Conservation (phyloP, 2,797 vertebrate genomes). For the Corythornis leucogaster region DNA sequence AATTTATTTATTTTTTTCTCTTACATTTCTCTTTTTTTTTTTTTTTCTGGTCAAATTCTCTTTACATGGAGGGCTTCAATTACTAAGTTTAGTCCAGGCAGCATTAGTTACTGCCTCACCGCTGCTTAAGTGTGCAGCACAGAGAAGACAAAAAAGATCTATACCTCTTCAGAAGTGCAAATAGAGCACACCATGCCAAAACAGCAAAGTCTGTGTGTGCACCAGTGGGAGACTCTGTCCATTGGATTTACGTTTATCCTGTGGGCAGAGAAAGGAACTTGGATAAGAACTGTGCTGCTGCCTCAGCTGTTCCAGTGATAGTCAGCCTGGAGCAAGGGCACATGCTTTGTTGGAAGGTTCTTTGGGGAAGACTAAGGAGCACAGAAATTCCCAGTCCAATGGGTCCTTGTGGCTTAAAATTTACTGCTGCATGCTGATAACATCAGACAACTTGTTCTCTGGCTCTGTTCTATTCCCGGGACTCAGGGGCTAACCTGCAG, state of each 20-base stretch:
- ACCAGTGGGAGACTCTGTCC: neutral
- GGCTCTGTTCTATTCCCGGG: rapidly evolving
- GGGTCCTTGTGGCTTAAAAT: neutral
- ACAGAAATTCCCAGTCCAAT: neutral
- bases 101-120: neutral
- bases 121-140: neutral
- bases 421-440: neutral
- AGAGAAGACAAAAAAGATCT: neutral
- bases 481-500: neutral
- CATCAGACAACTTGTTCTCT: neutral
- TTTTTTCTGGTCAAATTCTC: neutral
- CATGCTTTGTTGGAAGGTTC: neutral
- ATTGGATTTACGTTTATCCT: rapidly evolving
- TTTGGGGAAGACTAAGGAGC: neutral
- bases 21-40: neutral
- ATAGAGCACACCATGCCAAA: neutral
- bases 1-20: neutral
- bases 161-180: neutral
- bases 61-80: neutral
- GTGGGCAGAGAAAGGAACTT: neutral
- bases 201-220: neutral
- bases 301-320: neutral
- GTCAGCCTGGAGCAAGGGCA: neutral
- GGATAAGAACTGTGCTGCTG: neutral
- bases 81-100: neutral